phyloP scores from a whole-genome alignment of 2,888 invertebrate genomes.

The Diaperis boleti region DNA sequence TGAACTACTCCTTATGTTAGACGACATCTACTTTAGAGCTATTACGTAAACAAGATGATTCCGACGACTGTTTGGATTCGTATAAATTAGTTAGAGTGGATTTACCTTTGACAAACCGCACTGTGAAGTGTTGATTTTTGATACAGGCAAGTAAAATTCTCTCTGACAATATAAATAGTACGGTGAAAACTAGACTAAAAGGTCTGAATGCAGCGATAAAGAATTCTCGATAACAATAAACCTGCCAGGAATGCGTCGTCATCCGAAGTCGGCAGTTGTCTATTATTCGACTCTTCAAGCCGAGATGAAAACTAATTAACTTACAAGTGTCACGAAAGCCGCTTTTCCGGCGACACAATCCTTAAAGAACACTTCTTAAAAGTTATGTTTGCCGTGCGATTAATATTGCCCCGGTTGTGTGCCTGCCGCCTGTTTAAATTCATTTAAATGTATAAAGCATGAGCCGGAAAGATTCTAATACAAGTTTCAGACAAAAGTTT shows the following conservation, averaged over 20 bases:
- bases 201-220: too few relatives aligned
- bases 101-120: too few relatives aligned
- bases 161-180: too few relatives aligned
- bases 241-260: not conserved
- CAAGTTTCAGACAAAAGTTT: conserved; percentile 21
- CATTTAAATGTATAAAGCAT: conserved; percentile 28
- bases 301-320: not conserved
- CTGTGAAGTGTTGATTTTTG: too few relatives aligned
- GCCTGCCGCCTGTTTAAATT: conserved; percentile 20
- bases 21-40: too few relatives aligned
- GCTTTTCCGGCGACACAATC: not conserved
- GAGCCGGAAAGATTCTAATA: conserved; percentile 17
- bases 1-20: too few relatives aligned
- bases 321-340: not conserved
- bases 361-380: conserved; percentile 4
- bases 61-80: too few relatives aligned
- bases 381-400: conserved; percentile 12
- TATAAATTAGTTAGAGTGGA: too few relatives aligned
- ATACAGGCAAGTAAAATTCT: too few relatives aligned
- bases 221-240: too few relatives aligned
- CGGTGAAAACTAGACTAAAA: too few relatives aligned
- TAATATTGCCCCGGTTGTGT: conserved; percentile 14
- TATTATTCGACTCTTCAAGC: not conserved
- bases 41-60: too few relatives aligned
- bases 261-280: not conserved